Base-by-base conservation (phyloP, 2,888 invertebrate genomes). In the Abrostola triplasia region DNA sequence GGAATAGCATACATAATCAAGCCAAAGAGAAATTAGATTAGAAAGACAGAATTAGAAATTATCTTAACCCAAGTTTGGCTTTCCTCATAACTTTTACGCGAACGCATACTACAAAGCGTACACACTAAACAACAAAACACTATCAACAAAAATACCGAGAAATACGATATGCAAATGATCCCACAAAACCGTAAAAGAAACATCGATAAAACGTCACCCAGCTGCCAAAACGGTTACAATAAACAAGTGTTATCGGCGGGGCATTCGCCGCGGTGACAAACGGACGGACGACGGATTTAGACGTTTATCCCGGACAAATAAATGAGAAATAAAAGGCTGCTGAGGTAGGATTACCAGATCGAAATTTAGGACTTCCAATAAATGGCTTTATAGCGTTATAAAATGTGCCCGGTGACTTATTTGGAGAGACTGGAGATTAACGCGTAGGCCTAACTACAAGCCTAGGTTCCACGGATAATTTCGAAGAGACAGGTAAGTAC, bases 211-310 rank as follows among this genome's bases (percentile, higher is more conserved):
- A 66, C 70, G 79, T 80, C 79, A 80, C 62, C 70, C 49, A 69
- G 70, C 70, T 77, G 80, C 80, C 80, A 79, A 80, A 81, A 82
- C 76, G 77, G 82, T 83, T 83, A 85, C 84, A 81, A 82, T 82
- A 80, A 81, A 80, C 76, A 70, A 79, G 70, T 76, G 81, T 89
- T 90, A 90, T 90, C 90, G 73, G 70, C 77, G 75, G 73, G 63
- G 77, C 84, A 84, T 85, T 85, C 89, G 84, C 79, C 81, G 79
- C 84, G 81, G 67, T 83, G 88, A 90, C 89, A 90, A 88, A 89
- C 80, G 81, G 75, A 77, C 82, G 72, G 64, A 50, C 74, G 55
- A 68, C 68, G 84, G 83, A 91, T 91, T 90, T 90, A 91, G 91
- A 90, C 86, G 82, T 90, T 84, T 78, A 81, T 78, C 78, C 79